Percentiles rank a stretch among this genome's conserved stretches.
phyloP scores from a whole-genome alignment of 2,797 vertebrate genomes.

The Clarias laeviceps region DNA sequence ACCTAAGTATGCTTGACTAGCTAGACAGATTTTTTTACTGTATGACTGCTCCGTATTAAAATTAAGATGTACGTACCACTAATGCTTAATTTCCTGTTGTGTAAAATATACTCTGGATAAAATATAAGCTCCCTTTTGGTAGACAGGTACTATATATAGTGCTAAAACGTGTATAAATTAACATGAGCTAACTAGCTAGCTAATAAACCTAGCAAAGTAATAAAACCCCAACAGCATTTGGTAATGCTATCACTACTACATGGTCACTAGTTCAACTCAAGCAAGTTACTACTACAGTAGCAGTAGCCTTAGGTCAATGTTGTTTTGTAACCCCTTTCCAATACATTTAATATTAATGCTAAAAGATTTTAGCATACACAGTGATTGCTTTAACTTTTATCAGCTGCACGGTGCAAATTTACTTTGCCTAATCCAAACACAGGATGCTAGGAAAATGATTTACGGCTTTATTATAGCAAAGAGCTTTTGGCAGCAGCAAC shows the following conservation, averaged over 20 bases:
- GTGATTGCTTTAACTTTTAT: slow-evolving; percentile 1
- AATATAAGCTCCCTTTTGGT: background rate
- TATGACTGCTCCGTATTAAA: background rate
- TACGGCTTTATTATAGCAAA: slow-evolving; percentile 1
- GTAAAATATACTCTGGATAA: no score
- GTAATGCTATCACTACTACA: background rate
- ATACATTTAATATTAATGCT: background rate
- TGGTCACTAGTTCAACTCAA: background rate
- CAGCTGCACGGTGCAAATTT: background rate
- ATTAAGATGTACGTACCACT: background rate
- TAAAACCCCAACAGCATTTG: background rate
- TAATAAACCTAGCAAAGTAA: background rate
- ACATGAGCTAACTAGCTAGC: background rate
- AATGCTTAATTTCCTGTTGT: background rate
- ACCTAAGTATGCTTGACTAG: background rate
- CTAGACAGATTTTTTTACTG: background rate
- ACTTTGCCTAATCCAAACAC: background rate
- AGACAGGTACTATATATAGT: background rate
- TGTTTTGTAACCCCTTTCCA: background rate
- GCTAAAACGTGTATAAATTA: background rate
- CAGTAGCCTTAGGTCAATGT: background rate
- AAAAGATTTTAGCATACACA: background rate
- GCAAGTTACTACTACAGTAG: background rate
- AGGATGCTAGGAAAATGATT: background rate
- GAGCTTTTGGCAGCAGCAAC: background rate